A percentile compares a stretch with the other conserved stretches of the same genome.
phyloP scores from a whole-genome alignment of 2,797 vertebrate genomes.

The Apodemus agrarius region DNA sequence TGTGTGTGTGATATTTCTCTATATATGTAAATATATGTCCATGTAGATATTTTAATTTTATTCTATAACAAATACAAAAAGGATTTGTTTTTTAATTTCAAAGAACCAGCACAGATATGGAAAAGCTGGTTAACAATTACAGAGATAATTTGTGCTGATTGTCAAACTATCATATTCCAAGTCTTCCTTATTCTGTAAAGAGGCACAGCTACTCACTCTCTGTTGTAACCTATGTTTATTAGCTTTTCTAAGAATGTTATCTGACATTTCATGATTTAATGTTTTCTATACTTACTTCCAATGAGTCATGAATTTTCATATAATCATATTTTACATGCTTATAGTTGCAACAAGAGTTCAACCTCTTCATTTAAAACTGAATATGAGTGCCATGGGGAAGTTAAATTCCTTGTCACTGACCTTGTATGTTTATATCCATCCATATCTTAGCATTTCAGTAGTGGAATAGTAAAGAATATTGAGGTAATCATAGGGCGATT shows the following conservation, averaged over 20 bases:
- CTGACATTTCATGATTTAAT: background rate
- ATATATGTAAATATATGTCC: too few relatives aligned
- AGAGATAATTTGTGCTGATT: background rate
- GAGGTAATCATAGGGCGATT: background rate
- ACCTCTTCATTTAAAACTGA: background rate
- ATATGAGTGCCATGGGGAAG: background rate
- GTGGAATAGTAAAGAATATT: background rate
- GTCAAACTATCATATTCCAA: background rate
- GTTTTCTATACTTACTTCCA: background rate
- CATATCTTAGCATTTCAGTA: background rate
- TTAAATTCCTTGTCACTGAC: too few relatives aligned
- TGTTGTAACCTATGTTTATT: background rate
- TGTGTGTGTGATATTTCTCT: background rate
- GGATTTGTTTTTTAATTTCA: background rate
- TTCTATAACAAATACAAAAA: background rate
- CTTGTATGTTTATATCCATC: background rate
- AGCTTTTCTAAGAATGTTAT: background rate
- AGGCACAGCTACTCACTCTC: background rate
- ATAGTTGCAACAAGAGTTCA: background rate
- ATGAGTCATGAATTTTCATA: background rate
- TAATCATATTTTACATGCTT: background rate
- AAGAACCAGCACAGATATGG: background rate
- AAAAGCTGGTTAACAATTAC: background rate
- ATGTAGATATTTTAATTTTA: background rate
- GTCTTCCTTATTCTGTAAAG: background rate